A percentile compares a stretch with the other conserved stretches of the same genome.
These are phyloP conservation scores for Siphamia tubifer DNA, from an alignment of 2,113 vertebrate genomes.

Conservation along the genomic window DNA sequence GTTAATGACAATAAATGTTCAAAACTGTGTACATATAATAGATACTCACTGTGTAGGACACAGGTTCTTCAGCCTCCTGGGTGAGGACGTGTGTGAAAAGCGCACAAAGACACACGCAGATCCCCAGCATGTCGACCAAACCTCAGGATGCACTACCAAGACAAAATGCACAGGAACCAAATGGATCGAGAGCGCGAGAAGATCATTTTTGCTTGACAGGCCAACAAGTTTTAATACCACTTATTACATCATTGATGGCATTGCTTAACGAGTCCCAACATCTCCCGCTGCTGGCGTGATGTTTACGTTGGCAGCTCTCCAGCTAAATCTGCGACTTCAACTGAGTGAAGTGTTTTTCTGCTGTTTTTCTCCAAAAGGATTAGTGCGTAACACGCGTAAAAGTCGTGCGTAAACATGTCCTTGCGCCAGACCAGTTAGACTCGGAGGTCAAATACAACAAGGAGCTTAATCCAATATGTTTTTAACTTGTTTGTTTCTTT, in stretches of 20 bases:
- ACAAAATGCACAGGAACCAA: conserved; percentile 28
- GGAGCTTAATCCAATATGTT: too few relatives aligned
- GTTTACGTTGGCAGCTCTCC: conserved; percentile 74
- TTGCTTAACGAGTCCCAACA: conserved; percentile 79
- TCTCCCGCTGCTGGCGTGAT: conserved; percentile 70
- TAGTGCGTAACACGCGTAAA: conserved; percentile 69
- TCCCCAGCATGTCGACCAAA: conserved; percentile 87
- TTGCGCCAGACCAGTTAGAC: conserved; percentile 35
- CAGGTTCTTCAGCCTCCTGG: conserved; percentile 91
- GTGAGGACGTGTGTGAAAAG: conserved; percentile 82
- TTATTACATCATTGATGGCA: conserved; percentile 78
- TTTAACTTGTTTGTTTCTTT: too few relatives aligned
- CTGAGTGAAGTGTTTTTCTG: conserved; percentile 63
- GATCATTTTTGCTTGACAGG: conserved; percentile 65
- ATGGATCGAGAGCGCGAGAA: conserved; percentile 30
- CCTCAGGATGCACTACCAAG: conserved; percentile 66
- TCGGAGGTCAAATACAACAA: too few relatives aligned
- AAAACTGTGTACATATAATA: too few relatives aligned
- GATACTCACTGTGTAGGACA: conserved; percentile 91
- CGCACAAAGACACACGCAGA: conserved; percentile 84
- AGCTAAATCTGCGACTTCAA: conserved; percentile 68
- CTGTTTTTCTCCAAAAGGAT: conserved; percentile 61
- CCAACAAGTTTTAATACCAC: conserved; percentile 73
- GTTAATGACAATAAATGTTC: too few relatives aligned
- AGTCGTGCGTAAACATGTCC: conserved; percentile 67